Conservation (phyloP, 2,113 vertebrate species). For the Romanogobio albipinnatus region DNA sequence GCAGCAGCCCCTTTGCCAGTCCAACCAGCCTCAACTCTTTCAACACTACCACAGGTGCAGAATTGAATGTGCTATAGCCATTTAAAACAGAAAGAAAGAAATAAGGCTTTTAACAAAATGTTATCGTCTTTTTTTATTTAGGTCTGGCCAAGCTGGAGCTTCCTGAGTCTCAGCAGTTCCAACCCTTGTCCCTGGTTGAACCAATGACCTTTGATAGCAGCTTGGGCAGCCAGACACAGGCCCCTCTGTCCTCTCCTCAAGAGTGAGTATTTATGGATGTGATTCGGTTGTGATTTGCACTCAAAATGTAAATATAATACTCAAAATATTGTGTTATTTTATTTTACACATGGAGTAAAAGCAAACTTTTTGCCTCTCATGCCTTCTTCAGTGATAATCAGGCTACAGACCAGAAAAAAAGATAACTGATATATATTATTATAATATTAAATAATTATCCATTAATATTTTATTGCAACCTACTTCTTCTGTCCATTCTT, state of each 20-base stretch:
- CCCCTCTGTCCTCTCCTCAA: constrained; percentile 71
- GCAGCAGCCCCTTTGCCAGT: constrained; percentile 74
- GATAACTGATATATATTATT: neutral
- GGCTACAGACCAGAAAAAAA: neutral
- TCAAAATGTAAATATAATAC: no score
- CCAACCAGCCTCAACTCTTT: constrained; percentile 74
- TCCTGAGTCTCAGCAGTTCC: constrained; percentile 72
- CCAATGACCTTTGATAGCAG: constrained; percentile 69
- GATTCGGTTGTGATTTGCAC: neutral
- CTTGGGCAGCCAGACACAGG: constrained; percentile 63
- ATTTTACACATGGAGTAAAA: no score
- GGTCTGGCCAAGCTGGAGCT: constrained; percentile 73
- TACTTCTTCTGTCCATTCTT: neutral
- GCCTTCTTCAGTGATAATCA: neutral
- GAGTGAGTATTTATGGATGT: constrained; percentile 66
- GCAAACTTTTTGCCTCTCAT: no score
- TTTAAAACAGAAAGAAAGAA: neutral
- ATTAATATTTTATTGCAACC: neutral
- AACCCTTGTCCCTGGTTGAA: constrained; percentile 69
- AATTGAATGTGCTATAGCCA: neutral
- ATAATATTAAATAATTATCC: neutral
- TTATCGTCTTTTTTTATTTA: constrained; percentile 44
- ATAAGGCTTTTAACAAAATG: neutral
- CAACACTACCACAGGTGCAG: constrained; percentile 76
- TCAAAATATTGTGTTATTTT: no score